Evolutionary conservation across 2,113 vertebrate genomes (phyloP).

Genomic region (Callionymus lyra): DNA sequence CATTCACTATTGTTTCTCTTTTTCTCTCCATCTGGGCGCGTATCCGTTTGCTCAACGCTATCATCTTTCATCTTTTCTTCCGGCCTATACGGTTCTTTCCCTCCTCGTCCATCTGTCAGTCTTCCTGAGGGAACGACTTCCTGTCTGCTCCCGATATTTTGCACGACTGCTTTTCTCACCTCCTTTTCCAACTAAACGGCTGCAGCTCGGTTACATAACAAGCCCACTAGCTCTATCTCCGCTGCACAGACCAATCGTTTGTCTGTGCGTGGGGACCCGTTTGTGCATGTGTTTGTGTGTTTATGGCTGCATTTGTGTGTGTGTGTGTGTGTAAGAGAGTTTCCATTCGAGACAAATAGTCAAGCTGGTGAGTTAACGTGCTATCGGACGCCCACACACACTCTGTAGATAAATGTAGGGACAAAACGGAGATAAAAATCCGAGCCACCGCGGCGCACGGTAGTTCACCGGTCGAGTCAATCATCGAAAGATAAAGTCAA

Average conservation of each 20-base stretch:
- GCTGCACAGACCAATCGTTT: constrained; percentile 8
- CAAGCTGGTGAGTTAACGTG: constrained; percentile 23
- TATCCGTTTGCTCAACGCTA: neutral
- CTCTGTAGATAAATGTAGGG: constrained; percentile 27
- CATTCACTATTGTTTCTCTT: neutral
- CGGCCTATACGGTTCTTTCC: constrained; percentile 19
- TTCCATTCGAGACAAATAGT: constrained; percentile 30
- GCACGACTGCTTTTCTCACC: constrained; percentile 32
- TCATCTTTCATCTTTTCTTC: constrained; percentile 10
- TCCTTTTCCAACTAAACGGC: constrained; percentile 43
- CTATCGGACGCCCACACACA: constrained; percentile 38
- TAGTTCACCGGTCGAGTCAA: constrained; percentile 10
- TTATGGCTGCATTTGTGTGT: constrained; percentile 4
- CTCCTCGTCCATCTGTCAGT: constrained; percentile 43
- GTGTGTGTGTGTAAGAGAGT: constrained; percentile 12
- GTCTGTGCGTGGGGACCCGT: constrained; percentile 2
- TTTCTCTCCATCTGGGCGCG: neutral
- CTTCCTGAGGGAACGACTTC: constrained; percentile 28
- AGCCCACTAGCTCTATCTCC: constrained; percentile 22
- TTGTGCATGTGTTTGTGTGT: constrained; percentile 5
- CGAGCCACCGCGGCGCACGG: constrained; percentile 10
- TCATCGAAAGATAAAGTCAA: neutral
- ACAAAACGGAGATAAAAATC: constrained; percentile 36
- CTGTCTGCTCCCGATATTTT: constrained; percentile 36
- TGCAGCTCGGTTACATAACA: constrained; percentile 46